These are phyloP conservation scores for Doris montereyensis DNA, from an alignment of 2,888 invertebrate genomes.

Conservation along the genomic window DNA sequence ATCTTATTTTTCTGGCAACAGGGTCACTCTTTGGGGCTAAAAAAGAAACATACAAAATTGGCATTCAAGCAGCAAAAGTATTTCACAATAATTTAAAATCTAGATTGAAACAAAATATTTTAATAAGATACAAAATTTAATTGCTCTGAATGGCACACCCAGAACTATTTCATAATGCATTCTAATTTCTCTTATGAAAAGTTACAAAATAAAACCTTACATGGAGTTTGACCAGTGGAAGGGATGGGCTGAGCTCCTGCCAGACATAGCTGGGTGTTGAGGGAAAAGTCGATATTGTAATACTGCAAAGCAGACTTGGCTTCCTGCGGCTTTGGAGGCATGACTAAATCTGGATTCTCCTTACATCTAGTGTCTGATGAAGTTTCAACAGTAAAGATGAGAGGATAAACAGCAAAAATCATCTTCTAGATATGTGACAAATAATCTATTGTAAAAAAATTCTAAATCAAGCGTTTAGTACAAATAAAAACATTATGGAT, in stretches of 20 bases:
- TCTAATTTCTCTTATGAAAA: neutral
- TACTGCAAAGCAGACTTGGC: slow-evolving; percentile 82
- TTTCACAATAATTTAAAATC: too few species aligned
- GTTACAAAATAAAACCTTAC: slow-evolving; percentile 47
- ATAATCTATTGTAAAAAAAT: too few species aligned
- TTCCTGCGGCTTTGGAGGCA: slow-evolving; percentile 94
- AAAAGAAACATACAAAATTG: too few species aligned
- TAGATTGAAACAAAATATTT: too few species aligned
- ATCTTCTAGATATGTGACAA: too few species aligned
- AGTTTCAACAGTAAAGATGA: slow-evolving; percentile 2
- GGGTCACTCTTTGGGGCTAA: slow-evolving; percentile 82
- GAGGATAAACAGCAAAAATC: too few species aligned
- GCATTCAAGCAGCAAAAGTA: too few species aligned
- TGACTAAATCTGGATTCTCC: slow-evolving; percentile 93
- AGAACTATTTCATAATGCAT: too few species aligned
- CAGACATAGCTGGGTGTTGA: slow-evolving; percentile 92
- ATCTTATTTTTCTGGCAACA: slow-evolving; percentile 91
- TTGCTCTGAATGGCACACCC: too few species aligned
- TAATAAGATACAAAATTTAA: neutral
- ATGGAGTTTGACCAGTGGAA: slow-evolving; percentile 54
- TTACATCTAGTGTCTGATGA: slow-evolving; percentile 83
- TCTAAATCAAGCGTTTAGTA: too few species aligned
- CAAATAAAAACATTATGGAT: too few species aligned
- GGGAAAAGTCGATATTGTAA: slow-evolving; percentile 98
- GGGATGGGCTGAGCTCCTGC: slow-evolving; percentile 85